A percentile compares a stretch with the other conserved stretches of the same genome.
phyloP scores from a whole-genome alignment of 2,888 invertebrate genomes.

The Nephrotoma flavescens region DNA sequence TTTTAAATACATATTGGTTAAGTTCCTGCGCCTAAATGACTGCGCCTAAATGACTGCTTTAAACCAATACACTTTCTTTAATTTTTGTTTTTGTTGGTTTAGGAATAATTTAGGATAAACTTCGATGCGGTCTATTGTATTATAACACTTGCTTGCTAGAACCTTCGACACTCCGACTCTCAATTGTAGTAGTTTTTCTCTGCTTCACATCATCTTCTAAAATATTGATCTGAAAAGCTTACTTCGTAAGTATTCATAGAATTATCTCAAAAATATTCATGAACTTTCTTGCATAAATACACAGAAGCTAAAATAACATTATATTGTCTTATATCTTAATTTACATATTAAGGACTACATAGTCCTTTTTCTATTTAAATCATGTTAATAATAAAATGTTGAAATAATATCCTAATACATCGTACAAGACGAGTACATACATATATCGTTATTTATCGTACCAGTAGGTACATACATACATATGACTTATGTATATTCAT shows the following conservation, averaged over 20 bases:
- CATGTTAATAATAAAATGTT: neutral
- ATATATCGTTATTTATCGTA: neutral
- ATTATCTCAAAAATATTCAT: neutral
- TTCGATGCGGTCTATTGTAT: too few relatives aligned
- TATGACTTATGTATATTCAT: neutral
- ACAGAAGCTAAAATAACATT: too few relatives aligned
- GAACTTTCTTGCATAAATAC: neutral
- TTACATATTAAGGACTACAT: neutral
- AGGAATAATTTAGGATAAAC: too few relatives aligned
- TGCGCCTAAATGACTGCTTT: too few relatives aligned
- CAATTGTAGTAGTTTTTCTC: too few relatives aligned
- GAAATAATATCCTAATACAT: neutral
- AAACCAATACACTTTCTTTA: too few relatives aligned
- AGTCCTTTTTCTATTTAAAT: neutral
- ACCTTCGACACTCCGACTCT: too few relatives aligned
- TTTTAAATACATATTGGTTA: too few relatives aligned
- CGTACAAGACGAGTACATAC: neutral
- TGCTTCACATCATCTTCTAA: neutral
- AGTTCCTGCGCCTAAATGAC: too few relatives aligned
- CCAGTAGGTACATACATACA: neutral
- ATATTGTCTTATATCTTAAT: neutral
- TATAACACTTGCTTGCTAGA: too few relatives aligned
- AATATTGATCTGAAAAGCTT: neutral
- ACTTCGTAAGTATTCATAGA: neutral
- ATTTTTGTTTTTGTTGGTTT: too few relatives aligned